Evolutionary conservation across 2,888 invertebrate species (phyloP).

Genomic region (Hyposoter didymator): DNA sequence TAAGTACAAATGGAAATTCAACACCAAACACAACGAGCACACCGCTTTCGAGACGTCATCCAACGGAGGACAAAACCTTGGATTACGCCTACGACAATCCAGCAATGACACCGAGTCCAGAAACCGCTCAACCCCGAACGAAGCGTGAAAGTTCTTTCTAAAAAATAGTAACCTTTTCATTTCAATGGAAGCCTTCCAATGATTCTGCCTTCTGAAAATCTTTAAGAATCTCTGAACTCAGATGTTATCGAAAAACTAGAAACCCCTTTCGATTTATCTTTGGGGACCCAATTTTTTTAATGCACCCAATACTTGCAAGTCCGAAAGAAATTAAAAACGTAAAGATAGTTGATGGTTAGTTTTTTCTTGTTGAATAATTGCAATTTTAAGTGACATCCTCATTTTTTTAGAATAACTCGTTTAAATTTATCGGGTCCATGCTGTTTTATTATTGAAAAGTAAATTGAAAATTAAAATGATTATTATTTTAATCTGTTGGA

Average conservation of each 20-base stretch:
- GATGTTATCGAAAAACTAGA: slow-evolving; percentile 1
- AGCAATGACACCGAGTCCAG: slow-evolving; percentile 89
- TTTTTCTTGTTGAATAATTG: no score
- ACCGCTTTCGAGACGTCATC: slow-evolving; percentile 89
- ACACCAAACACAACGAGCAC: slow-evolving; percentile 89
- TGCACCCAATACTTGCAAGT: not conserved
- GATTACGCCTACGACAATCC: slow-evolving; percentile 93
- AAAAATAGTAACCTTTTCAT: slow-evolving; percentile 48
- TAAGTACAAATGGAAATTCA: slow-evolving; percentile 65
- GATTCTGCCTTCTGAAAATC: slow-evolving; percentile 19
- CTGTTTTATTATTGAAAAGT: not conserved
- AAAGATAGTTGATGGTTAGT: no score
- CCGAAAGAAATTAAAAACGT: not conserved
- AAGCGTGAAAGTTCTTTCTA: slow-evolving; percentile 81
- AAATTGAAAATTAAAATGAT: not conserved
- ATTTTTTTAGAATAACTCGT: not conserved
- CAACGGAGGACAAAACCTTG: slow-evolving; percentile 91
- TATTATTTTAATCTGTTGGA: slow-evolving; percentile 16
- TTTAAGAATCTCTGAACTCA: not conserved
- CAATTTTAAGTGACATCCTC: not conserved
- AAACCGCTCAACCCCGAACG: slow-evolving; percentile 75
- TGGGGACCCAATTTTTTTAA: not conserved
- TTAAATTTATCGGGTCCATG: not conserved
- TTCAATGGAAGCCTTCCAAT: slow-evolving; percentile 12
- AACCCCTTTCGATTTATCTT: not conserved